A percentile compares a stretch with the other conserved stretches of the same genome.
These are phyloP conservation scores for Gadus macrocephalus DNA, from an alignment of 2,113 vertebrate genomes.

Conservation along the genomic window DNA sequence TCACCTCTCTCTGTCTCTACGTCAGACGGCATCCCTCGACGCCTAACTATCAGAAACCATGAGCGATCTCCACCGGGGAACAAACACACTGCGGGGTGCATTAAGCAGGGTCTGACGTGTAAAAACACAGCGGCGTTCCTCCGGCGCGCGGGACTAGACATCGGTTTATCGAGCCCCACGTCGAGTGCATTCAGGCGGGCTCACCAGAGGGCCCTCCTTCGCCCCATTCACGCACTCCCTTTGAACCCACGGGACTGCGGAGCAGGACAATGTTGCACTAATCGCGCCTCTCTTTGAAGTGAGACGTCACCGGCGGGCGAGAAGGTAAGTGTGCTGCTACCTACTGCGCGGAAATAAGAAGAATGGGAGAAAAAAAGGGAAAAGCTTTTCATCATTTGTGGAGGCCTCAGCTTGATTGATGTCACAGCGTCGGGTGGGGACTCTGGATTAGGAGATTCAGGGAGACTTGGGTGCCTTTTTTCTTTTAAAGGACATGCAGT, in stretches of 20 bases:
- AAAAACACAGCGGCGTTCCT: background rate
- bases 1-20: too few species aligned
- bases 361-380: slow-evolving; percentile 62
- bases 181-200: slow-evolving; percentile 70
- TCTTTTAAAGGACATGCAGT: too few species aligned
- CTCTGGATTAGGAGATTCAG: too few species aligned
- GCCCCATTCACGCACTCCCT: slow-evolving; percentile 73
- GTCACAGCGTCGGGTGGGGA: slow-evolving; percentile 46
- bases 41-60: slow-evolving; percentile 22
- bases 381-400: slow-evolving; percentile 65
- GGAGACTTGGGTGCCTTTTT: too few species aligned
- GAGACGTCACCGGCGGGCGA: slow-evolving; percentile 75
- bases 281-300: slow-evolving; percentile 76
- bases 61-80: slow-evolving; percentile 41
- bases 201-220: slow-evolving; percentile 70
- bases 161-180: slow-evolving; percentile 13
- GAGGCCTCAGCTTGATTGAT: slow-evolving; percentile 58
- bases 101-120: too few species aligned
- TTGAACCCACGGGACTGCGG: slow-evolving; percentile 77
- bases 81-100: slow-evolving; percentile 31
- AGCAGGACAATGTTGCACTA: slow-evolving; percentile 77
- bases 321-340: slow-evolving; percentile 71
- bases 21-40: too few species aligned
- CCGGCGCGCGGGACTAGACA: slow-evolving; percentile 50
- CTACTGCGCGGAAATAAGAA: too few species aligned